Percentiles rank a stretch among this genome's conserved stretches.
Conservation (phyloP, 2,888 invertebrate species). For the Amphimallon solstitiale region DNA sequence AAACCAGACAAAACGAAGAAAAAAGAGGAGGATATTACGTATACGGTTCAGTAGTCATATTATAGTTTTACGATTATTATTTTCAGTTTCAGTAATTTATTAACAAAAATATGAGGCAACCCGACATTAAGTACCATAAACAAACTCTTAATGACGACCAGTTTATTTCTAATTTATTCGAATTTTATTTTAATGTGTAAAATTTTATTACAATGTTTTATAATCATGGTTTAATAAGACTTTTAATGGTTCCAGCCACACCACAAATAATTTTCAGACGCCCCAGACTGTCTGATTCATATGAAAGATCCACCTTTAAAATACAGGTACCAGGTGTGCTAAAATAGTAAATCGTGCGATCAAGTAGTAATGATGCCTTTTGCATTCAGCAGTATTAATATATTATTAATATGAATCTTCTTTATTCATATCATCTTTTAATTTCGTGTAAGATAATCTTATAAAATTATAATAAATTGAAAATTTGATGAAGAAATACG, state of each 20-base stretch:
- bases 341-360: constrained; percentile 26
- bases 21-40: constrained; percentile 46
- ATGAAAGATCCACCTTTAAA: constrained; percentile 10
- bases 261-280: constrained; percentile 54
- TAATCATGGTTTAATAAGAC: constrained; percentile 65
- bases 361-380: constrained; percentile 10
- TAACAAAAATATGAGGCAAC: constrained; percentile 63
- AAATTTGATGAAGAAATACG: no score
- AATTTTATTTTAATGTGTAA: constrained; percentile 66
- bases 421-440: no score
- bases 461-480: no score
- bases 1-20: not conserved
- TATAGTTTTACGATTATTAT: constrained; percentile 44
- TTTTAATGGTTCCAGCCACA: constrained; percentile 60
- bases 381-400: no score
- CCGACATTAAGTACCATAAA: constrained; percentile 57
- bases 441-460: no score
- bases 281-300: constrained; percentile 21
- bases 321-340: constrained; percentile 28
- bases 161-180: constrained; percentile 65
- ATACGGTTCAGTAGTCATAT: constrained; percentile 62
- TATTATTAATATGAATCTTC: no score
- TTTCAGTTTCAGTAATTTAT: constrained; percentile 59
- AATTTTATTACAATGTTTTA: constrained; percentile 66
- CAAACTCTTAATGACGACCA: constrained; percentile 62